These are phyloP conservation scores for Tokudaia tokunoshimensis DNA, from an alignment of 2,797 vertebrate genomes.

Conservation along the genomic window DNA sequence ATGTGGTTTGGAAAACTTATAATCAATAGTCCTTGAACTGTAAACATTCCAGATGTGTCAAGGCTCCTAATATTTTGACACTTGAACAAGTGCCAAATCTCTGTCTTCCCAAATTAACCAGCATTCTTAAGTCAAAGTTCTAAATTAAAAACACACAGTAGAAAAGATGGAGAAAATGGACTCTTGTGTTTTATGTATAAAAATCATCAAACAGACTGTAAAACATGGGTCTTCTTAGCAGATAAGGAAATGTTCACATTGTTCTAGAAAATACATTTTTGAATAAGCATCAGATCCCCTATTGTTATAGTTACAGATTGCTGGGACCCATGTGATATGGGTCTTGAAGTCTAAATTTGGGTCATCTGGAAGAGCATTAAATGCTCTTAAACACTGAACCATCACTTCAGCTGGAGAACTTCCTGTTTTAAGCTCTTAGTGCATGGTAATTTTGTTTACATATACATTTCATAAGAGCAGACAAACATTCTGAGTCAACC, in stretches of 20 bases:
- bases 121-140: constrained; percentile 60
- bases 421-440: neutral
- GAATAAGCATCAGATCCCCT: neutral
- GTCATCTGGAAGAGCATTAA: neutral
- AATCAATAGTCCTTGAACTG: constrained; percentile 46
- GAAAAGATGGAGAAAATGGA: constrained; percentile 36
- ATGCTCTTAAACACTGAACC: neutral
- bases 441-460: constrained; percentile 36
- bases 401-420: neutral
- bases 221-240: neutral
- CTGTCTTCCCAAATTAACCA: constrained; percentile 23
- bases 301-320: neutral
- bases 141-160: constrained; percentile 13
- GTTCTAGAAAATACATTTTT: constrained; percentile 4
- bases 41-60: constrained; percentile 40
- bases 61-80: constrained; percentile 55
- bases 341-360: neutral
- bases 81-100: constrained; percentile 15
- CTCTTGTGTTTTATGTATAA: constrained; percentile 1
- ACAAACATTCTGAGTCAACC: neutral
- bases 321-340: neutral
- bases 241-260: neutral
- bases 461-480: neutral
- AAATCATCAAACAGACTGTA: constrained; percentile 20
- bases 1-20: constrained; percentile 51